Evolutionary conservation across 1,140 invertebrate genomes (phyloP), one percentile per base, ranked within the genome.

Genomic region (Aricia agestis): DNA sequence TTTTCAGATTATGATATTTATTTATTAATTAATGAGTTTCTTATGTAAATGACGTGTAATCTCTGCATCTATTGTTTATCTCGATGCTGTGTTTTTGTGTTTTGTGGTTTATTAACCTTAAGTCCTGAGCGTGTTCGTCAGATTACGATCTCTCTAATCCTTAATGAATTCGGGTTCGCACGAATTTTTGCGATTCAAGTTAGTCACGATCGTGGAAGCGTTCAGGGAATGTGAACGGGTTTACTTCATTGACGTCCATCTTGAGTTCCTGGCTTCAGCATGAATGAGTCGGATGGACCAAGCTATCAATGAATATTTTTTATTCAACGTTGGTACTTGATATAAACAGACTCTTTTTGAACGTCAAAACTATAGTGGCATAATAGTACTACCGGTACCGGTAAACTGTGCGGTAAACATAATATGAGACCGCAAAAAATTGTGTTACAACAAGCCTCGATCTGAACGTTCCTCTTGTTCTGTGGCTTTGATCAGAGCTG

Each of bases 1-100:
- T 36, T 36, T 36, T 36, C 6, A 15, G 10, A 52, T 15, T 52
- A 63, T 63, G 59, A 63, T 59, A 19, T 9, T 17, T 17, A 59
- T 17, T 59, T 19, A 25, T 19, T 63, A 63, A 19, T 63, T 63
- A 63, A 63, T 25, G 9, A 63, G 18, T 19, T 63, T 63, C 19
- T 63, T 63, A 63, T 63, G 59, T 63, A 63, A 63, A 63, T 63
- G 6, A 19, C 6, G n/a, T 7, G 19, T 63, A 63, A 63, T 63
- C 59, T 63, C 18, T 9, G 18, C 17, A 63, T 63, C 59, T 63
- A 11, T 18, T 25, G 19, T 63, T 25, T 63, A 63, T 63, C 59
- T 63, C n/a, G 59, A 63, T 63, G n/a, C 7, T 19, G 17, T n/a
- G 9, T 18, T 57, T 57, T 15, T 59, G 59, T 63, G 19, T 11